Evolutionary conservation across 2,113 vertebrate species (phyloP).

Genomic region (Crotalus tigris): DNA sequence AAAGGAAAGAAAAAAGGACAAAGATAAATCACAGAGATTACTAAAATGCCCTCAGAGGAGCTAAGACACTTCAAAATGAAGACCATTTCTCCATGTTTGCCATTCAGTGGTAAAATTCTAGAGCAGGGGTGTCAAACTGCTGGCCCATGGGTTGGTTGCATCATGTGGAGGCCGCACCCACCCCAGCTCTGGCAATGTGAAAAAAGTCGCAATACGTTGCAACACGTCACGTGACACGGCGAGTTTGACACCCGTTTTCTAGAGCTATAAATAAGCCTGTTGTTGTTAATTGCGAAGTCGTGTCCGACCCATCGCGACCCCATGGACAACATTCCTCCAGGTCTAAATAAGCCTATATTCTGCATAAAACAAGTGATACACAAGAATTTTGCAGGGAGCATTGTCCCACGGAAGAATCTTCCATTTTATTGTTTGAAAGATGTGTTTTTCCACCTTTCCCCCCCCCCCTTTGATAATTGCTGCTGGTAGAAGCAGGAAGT

Average conservation of each 20-base stretch:
- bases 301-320: too few relatives aligned
- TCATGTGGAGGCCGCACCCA: too few relatives aligned
- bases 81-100: background rate
- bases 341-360: background rate
- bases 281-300: too few relatives aligned
- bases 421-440: background rate
- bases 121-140: background rate
- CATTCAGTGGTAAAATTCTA: background rate
- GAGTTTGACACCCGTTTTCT: too few relatives aligned
- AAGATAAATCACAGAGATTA: background rate
- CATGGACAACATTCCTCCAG: too few relatives aligned
- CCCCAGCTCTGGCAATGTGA: too few relatives aligned
- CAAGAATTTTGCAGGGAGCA: background rate
- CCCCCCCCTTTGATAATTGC: background rate
- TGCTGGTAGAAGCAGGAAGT: background rate
- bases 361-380: background rate
- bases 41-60: background rate
- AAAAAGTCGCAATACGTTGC: too few relatives aligned
- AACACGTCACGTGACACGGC: too few relatives aligned
- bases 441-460: background rate
- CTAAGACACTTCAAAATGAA: background rate
- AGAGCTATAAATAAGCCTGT: background rate
- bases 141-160: too few relatives aligned
- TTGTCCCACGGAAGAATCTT: background rate
- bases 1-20: background rate